These are phyloP conservation scores for Drosophila erecta DNA, from an alignment of 1,140 invertebrate genomes.

Conservation along the genomic window DNA sequence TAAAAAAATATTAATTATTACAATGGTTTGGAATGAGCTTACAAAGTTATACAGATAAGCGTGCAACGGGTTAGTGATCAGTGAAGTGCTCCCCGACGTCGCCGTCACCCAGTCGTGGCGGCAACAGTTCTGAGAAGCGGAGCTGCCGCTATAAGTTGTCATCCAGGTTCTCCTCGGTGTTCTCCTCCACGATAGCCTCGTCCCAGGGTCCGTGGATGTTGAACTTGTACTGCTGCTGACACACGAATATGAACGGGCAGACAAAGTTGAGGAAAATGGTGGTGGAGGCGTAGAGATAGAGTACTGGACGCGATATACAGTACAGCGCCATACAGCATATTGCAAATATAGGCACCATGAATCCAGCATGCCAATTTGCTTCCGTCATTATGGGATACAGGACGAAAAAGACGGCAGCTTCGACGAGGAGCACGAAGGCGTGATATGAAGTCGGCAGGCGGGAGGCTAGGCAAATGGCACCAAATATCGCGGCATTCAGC, in stretches of 20 bases:
- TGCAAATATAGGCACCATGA: slow-evolving; percentile 69
- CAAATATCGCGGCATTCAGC: slow-evolving; percentile 96
- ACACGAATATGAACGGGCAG: slow-evolving; percentile 92
- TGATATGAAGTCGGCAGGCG: slow-evolving; percentile 92
- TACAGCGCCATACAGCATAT: slow-evolving; percentile 85
- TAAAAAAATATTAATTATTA: background rate
- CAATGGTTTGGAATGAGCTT: slow-evolving; percentile 4
- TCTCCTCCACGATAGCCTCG: slow-evolving; percentile 91
- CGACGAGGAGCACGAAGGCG: slow-evolving; percentile 94
- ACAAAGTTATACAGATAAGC: background rate
- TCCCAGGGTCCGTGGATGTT: slow-evolving; percentile 99
- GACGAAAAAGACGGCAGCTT: slow-evolving; percentile 95
- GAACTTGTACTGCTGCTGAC: slow-evolving; percentile 94
- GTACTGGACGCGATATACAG: slow-evolving; percentile 86
- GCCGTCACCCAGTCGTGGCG: slow-evolving; percentile 27
- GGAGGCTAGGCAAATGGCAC: slow-evolving; percentile 96
- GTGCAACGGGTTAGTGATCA: slow-evolving; percentile 14
- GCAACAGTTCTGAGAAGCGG: slow-evolving; percentile 66
- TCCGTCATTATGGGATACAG: slow-evolving; percentile 93
- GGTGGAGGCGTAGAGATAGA: slow-evolving; percentile 87
- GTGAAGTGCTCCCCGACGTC: slow-evolving; percentile 62
- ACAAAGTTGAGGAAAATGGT: slow-evolving; percentile 89
- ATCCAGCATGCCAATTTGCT: slow-evolving; percentile 85
- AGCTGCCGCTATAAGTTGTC: slow-evolving; percentile 78
- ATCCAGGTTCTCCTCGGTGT: slow-evolving; percentile 76